phyloP scores from a whole-genome alignment of 2,797 vertebrate species.

The Microhierax caerulescens region DNA sequence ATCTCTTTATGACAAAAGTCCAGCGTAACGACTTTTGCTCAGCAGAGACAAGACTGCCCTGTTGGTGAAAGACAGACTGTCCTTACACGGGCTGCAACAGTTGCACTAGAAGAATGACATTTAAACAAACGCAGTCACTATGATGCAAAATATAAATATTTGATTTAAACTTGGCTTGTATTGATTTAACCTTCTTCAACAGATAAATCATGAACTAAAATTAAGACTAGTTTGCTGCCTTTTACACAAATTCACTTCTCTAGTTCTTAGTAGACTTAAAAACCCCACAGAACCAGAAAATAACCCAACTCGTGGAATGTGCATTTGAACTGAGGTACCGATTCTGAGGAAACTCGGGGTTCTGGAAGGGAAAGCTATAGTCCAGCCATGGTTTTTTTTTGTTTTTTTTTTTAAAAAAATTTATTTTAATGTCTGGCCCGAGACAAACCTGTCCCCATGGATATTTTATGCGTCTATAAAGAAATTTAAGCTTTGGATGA shows the following conservation, averaged over 20 bases:
- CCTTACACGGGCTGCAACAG: background rate
- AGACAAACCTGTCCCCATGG: background rate
- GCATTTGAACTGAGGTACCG: too few relatives aligned
- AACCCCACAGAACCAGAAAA: too few relatives aligned
- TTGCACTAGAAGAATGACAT: background rate
- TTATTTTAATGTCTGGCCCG: background rate
- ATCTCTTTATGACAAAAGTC: background rate
- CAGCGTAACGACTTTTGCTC: background rate
- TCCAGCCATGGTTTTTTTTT: background rate
- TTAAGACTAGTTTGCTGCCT: background rate
- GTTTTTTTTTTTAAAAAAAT: too few relatives aligned
- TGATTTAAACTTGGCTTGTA: constrained; percentile 53
- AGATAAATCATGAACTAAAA: constrained; percentile 56
- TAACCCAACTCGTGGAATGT: too few relatives aligned
- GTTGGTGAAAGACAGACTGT: background rate
- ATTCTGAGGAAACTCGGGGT: background rate
- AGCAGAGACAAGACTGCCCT: background rate
- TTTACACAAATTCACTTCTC: background rate
- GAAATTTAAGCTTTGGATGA: background rate
- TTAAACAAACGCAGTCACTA: constrained; percentile 53
- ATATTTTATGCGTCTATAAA: background rate
- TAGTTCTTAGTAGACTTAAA: background rate
- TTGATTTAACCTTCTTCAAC: constrained; percentile 32
- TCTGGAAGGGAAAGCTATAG: background rate
- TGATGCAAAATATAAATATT: constrained; percentile 56